Evolutionary conservation across 2,113 vertebrate species (phyloP), one percentile per base, ranked within the genome.

Genomic region (Xenus cinereus): DNA sequence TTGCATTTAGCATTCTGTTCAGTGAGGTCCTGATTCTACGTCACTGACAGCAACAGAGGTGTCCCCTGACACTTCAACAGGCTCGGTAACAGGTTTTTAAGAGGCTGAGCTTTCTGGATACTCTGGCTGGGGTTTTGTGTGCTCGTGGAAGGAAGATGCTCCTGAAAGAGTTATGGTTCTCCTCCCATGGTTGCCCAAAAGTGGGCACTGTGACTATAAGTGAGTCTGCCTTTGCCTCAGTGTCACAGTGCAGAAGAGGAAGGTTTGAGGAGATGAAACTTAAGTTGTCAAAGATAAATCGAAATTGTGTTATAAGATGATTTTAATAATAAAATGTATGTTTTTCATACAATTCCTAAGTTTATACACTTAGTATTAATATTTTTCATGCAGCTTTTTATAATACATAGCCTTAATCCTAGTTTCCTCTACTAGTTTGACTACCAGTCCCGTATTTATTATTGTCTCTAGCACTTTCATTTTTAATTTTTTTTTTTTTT

Each of bases 101-200:
- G 68, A 84, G 23, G 10, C 37, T 59, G 71, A 93, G 43, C 62
- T 86, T 92, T 80, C 41, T 62, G 2, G 37, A 16, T 56, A 12
- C 27, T 79, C 66, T 54, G 32, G 0, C 6, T 14, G 22, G 41
- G 28, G 2, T 12, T 81, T 48, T 41, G 5, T 48, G 7, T 15
- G 11, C 62, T 41, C 59, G 7, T 24, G 33, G 50, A 87, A 60
- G 33, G 8, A 17, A 54, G 51, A 16, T 53, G 30, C 16, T 87
- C 56, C 28, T 37, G 64, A 54, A 21, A 19, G 37, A 80, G 15
- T 54, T 46, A 10, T 0, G 2, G 12, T 74, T 90, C 16, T 75
- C 3, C 21, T 64, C 12, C 18, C 7, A 1, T 7, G 12, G 46
- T 63, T 82, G 68, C 35, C 43, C 0, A 0, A 21, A 28, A 63